phyloP scores from a whole-genome alignment of 2,888 invertebrate genomes.

The Leucania comma region DNA sequence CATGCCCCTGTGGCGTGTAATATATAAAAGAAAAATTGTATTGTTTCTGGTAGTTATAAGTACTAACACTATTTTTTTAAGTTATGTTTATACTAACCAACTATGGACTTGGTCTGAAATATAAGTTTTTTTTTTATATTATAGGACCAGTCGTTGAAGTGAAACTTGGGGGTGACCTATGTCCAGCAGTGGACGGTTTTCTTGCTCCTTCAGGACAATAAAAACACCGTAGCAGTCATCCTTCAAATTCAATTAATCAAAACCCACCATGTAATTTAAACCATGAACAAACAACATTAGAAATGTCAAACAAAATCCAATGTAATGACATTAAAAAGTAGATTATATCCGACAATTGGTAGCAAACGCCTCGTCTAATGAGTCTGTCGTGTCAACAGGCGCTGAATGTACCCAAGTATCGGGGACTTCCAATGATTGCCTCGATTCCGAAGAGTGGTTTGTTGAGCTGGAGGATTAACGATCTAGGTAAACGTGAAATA shows the following conservation, averaged over 20 bases:
- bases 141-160: no score
- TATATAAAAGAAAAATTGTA: no score
- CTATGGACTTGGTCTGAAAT: no score
- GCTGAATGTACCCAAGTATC: constrained; percentile 57
- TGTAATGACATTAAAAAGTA: constrained; percentile 81
- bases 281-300: constrained; percentile 19
- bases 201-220: no score
- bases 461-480: not conserved
- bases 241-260: constrained; percentile 23
- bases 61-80: no score
- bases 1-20: no score
- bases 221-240: not conserved
- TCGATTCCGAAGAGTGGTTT: constrained; percentile 7
- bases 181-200: no score
- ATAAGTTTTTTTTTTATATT: no score
- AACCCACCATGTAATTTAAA: constrained; percentile 27
- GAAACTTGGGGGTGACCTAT: no score
- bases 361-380: constrained; percentile 76
- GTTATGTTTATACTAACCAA: no score
- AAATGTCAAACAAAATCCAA: constrained; percentile 54
- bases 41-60: no score
- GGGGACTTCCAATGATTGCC: constrained; percentile 61
- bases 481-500: not conserved
- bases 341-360: constrained; percentile 77
- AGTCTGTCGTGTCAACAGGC: constrained; percentile 77